Evolutionary conservation across 2,888 invertebrate species (phyloP).

Genomic region (Camptogramma bilineatum): DNA sequence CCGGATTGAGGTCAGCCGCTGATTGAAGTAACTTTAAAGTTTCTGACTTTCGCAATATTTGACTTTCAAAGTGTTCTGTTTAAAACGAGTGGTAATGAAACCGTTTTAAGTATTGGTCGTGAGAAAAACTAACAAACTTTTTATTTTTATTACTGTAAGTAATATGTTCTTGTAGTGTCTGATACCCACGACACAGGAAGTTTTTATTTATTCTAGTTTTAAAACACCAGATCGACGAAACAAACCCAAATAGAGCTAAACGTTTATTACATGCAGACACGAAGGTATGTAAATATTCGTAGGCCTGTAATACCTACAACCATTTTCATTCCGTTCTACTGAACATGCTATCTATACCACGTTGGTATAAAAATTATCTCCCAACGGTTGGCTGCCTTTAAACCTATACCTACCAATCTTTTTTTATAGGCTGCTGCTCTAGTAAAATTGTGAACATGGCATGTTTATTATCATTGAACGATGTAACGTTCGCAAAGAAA

Average conservation of each 20-base stretch:
- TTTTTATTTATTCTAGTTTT: constrained; percentile 1
- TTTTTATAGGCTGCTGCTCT: constrained; percentile 46
- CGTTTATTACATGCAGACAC: not conserved
- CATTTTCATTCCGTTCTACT: constrained; percentile 28
- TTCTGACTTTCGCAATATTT: constrained; percentile 26
- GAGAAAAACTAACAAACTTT: not conserved
- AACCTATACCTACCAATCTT: constrained; percentile 43
- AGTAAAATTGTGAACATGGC: constrained; percentile 30
- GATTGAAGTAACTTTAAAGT: constrained; percentile 33
- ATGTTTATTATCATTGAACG: constrained; percentile 15
- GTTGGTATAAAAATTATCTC: constrained; percentile 44
- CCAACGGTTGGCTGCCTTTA: constrained; percentile 42
- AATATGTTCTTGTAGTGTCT: not conserved
- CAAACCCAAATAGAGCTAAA: not conserved
- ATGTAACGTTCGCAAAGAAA: not conserved
- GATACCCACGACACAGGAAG: not conserved
- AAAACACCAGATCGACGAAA: not conserved
- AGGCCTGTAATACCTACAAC: constrained; percentile 14
- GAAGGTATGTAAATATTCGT: constrained; percentile 1
- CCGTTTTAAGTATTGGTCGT: not conserved
- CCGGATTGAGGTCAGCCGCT: constrained; percentile 20
- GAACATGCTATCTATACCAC: constrained; percentile 16
- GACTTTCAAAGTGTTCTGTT: constrained; percentile 34
- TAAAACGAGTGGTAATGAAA: constrained; percentile 10
- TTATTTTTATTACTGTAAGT: not conserved